Conservation (phyloP, 2,113 vertebrate species). For the Narcine bancroftii region DNA sequence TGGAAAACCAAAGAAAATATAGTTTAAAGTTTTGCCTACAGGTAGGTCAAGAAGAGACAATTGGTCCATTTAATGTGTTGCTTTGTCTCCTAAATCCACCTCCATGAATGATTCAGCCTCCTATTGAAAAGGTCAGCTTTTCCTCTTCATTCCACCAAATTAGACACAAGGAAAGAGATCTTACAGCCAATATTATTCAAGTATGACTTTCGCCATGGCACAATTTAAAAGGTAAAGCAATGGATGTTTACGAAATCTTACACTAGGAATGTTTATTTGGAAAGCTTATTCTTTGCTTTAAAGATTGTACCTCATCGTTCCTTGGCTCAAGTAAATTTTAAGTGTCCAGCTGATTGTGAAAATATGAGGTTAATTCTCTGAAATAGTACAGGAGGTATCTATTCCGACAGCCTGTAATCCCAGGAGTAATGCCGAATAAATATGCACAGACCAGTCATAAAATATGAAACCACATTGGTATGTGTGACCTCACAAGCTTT, state of each 20-base stretch:
- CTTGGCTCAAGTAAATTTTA: not conserved
- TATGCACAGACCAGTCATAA: not conserved
- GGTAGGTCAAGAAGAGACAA: too few relatives aligned
- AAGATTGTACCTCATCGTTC: not conserved
- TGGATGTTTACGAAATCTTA: not conserved
- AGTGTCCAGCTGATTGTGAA: not conserved
- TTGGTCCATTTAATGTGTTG: not conserved
- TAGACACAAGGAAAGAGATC: not conserved
- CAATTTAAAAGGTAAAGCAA: not conserved
- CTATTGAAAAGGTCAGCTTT: not conserved
- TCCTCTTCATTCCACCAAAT: not conserved
- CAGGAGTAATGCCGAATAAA: not conserved
- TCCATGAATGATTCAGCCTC: not conserved
- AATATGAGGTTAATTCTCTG: not conserved
- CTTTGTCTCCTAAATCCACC: not conserved
- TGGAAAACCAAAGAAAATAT: constrained; percentile 42
- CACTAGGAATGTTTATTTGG: not conserved
- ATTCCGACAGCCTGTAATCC: too few relatives aligned
- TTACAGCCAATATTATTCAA: not conserved
- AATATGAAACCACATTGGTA: not conserved
- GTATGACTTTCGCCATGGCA: not conserved
- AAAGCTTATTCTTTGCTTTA: not conserved
- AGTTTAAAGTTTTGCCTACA: too few relatives aligned
- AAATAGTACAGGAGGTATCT: not conserved
- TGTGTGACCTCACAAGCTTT: not conserved